phyloP scores from a whole-genome alignment of 1,140 invertebrate genomes.

The Ladona fulva region DNA sequence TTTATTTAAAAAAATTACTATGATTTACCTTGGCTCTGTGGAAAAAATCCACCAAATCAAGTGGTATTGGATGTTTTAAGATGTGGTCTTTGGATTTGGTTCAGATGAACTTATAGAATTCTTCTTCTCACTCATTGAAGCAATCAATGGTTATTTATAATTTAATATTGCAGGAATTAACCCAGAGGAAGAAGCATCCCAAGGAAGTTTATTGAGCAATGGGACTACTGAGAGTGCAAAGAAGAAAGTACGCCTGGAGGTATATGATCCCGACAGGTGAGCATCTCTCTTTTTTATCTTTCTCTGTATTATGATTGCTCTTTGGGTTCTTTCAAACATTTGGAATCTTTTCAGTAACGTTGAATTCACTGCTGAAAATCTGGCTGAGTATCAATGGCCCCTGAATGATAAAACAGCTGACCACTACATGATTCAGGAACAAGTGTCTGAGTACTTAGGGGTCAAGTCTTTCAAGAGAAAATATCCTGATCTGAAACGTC shows the following conservation, averaged over 20 bases:
- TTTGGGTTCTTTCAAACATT: background rate
- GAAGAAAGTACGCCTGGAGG: conserved; percentile 62
- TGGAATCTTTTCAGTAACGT: background rate
- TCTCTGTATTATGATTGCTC: conserved; percentile 15
- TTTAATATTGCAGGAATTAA: background rate
- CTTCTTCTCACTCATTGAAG: no score
- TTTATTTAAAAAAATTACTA: no score
- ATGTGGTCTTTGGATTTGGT: no score
- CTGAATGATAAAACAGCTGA: conserved; percentile 43
- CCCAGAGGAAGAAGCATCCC: conserved; percentile 53
- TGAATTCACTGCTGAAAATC: conserved; percentile 70
- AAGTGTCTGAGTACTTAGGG: conserved; percentile 83
- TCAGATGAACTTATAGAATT: no score
- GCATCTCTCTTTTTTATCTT: conserved; percentile 22
- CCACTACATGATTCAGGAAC: conserved; percentile 79
- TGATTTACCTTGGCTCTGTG: no score
- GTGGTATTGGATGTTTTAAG: no score
- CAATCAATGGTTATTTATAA: no score
- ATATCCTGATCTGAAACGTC: conserved; percentile 79
- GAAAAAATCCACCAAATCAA: no score
- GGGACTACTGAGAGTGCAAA: conserved; percentile 55
- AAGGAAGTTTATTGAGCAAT: conserved; percentile 48
- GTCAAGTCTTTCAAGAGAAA: conserved; percentile 93
- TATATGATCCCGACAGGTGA: conserved; percentile 55
- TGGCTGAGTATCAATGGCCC: conserved; percentile 93